Base-by-base conservation (phyloP, 2,888 invertebrate species). In the Agapostemon virescens region DNA sequence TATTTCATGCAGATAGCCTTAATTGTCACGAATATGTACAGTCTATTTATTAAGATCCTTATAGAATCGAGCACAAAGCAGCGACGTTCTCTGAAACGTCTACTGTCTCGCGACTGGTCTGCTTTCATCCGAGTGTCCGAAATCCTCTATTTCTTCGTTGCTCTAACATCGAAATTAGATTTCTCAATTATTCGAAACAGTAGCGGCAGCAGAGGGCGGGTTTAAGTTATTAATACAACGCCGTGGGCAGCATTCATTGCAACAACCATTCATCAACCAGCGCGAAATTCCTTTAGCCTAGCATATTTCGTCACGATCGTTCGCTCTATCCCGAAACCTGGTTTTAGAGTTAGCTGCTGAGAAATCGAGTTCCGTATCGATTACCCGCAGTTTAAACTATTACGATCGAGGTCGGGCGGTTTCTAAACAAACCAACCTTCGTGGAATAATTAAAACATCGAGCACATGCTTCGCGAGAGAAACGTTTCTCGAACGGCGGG, bases 281-380 rank as follows among this genome's bases (percentile, higher is more conserved):
- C 20, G 58, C 30, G 30, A 33, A 30, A 61, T 33, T 61, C 61
- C 61, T 61, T 61, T 20, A 11, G 9, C 30, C 20, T 1, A 6
- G 17, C 58, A 33, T 55, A 55, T 55, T 55, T 55, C 55, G 55
- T 26, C 55, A 17, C 26, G 55, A 26, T 55, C 15, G 55, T 17
- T 55, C 55, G 6, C 55, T 55, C 55, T 55, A 17, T 55, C 55
- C 26, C 26, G 2, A 23, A 17, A 17, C 55, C 55, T 2, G 55
- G 17, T 26, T 13, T 26, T 26, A 23, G 17, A 61, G 61, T 61
- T 61, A 30, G 61, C 33, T 13, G 15, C 13, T 11, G 9, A 17
- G 11, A 69, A 23, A 26, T 52, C 20, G 52, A 69, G 55, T 69
- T 69, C 52, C 9, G 30, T 38, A 55, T 55, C 69, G 69, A 69